These are phyloP conservation scores for Trilocha varians DNA, from an alignment of 2,888 invertebrate species.

Conservation along the genomic window DNA sequence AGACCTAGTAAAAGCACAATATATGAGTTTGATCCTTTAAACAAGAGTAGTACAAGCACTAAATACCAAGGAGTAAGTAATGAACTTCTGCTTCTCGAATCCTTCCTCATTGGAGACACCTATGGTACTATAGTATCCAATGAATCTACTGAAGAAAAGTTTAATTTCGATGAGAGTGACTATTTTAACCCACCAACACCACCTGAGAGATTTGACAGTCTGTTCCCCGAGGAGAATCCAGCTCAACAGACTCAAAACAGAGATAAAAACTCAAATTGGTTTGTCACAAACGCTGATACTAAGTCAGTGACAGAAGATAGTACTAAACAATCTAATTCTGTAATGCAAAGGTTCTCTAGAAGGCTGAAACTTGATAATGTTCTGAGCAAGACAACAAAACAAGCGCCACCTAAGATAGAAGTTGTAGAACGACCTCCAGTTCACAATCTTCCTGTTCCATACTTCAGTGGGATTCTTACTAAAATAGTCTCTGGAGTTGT, in stretches of 20 bases:
- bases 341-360: constrained; percentile 52
- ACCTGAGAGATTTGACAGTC: constrained; percentile 77
- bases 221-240: constrained; percentile 44
- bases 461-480: constrained; percentile 76
- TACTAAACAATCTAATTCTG: constrained; percentile 33
- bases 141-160: constrained; percentile 46
- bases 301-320: constrained; percentile 26
- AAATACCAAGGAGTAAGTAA: constrained; percentile 69
- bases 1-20: constrained; percentile 75
- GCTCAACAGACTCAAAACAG: constrained; percentile 26
- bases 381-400: constrained; percentile 41
- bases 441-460: constrained; percentile 53
- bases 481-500: constrained; percentile 75
- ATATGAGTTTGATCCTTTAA: constrained; percentile 81
- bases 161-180: constrained; percentile 50
- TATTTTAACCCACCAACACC: constrained; percentile 75
- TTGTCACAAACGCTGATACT: constrained; percentile 29
- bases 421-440: constrained; percentile 68
- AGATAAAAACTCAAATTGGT: constrained; percentile 61
- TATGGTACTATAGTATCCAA: constrained; percentile 74
- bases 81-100: constrained; percentile 76
- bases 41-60: constrained; percentile 24
- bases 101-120: constrained; percentile 78
- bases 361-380: constrained; percentile 68
- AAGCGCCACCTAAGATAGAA: constrained; percentile 28